phyloP scores from a whole-genome alignment of 2,113 vertebrate genomes.

The Aphyosemion australe region DNA sequence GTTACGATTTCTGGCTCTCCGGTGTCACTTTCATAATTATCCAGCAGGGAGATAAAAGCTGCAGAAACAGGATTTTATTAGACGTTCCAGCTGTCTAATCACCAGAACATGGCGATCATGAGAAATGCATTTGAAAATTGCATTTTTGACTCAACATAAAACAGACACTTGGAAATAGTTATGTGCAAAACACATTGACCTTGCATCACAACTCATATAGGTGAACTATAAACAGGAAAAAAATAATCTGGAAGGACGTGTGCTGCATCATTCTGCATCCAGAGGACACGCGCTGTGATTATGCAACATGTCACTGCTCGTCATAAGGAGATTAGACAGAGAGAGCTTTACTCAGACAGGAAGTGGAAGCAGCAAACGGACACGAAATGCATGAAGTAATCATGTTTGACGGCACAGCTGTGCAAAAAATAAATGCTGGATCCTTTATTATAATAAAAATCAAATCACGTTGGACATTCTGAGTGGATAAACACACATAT shows the following conservation, averaged over 20 bases:
- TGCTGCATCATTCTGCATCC: conserved; percentile 10
- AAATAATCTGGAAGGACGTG: neutral
- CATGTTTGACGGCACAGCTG: neutral
- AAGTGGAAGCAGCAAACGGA: conserved; percentile 18
- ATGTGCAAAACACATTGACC: too few species aligned
- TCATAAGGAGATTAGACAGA: conserved; percentile 61
- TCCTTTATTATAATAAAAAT: neutral
- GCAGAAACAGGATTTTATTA: conserved; percentile 17
- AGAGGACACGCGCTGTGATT: conserved; percentile 20
- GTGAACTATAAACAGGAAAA: neutral
- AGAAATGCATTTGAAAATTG: neutral
- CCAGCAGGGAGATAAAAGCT: conserved; percentile 84
- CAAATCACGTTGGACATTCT: too few species aligned
- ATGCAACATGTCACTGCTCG: conserved; percentile 41
- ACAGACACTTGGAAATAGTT: neutral
- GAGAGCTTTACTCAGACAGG: conserved; percentile 33
- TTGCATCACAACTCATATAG: neutral
- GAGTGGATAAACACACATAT: too few species aligned
- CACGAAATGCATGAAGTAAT: neutral
- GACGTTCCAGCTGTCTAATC: too few species aligned
- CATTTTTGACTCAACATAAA: neutral
- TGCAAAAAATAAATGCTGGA: neutral
- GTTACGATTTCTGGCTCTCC: conserved; percentile 82
- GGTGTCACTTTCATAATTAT: conserved; percentile 82
- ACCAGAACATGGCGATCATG: neutral